Conservation (phyloP, 2,797 vertebrate species). For the Squalus acanthias region DNA sequence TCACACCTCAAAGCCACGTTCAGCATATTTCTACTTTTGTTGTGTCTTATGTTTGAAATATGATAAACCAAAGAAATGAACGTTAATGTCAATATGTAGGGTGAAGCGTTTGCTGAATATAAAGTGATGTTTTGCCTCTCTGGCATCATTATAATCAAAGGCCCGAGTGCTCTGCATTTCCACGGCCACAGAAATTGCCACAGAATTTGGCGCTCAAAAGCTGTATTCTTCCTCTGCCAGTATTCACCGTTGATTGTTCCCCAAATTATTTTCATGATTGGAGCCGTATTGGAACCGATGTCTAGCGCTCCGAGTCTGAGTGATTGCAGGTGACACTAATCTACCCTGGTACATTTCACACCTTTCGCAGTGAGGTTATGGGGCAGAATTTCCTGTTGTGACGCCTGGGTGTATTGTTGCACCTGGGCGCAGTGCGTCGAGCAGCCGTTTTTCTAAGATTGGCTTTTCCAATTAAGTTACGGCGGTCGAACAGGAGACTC, state of each 20-base stretch:
- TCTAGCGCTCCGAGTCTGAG: neutral
- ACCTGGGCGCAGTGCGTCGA: neutral
- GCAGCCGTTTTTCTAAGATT: neutral
- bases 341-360: too few species aligned
- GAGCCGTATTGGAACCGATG: neutral
- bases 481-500: neutral
- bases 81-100: neutral
- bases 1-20: neutral
- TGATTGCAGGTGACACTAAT: neutral
- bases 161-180: neutral
- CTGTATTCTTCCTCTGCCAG: neutral
- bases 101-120: neutral
- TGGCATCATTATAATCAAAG: neutral
- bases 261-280: neutral
- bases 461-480: neutral
- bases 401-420: neutral
- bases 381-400: neutral
- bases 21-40: neutral
- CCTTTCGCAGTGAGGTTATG: neutral
- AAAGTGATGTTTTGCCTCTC: neutral
- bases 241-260: too few species aligned
- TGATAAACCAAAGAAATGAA: neutral
- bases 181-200: neutral
- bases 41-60: neutral
- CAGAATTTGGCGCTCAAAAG: too few species aligned